Evolutionary conservation across 2,888 invertebrate species (phyloP), one percentile per base, ranked within the genome.

Genomic region (Altica lythri): DNA sequence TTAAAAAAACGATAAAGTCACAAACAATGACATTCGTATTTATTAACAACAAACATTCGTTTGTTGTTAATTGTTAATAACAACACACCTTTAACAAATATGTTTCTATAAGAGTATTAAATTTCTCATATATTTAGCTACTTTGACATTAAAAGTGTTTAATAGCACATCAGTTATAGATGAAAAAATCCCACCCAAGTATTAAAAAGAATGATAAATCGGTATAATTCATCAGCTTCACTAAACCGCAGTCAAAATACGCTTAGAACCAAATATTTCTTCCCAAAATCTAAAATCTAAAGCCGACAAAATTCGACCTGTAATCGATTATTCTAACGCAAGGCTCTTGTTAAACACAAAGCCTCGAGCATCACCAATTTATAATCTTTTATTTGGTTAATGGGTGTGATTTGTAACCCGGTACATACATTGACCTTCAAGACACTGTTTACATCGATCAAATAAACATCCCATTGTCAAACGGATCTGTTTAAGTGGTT

Each of bases 351-450:
- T 43, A 38, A 42, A 51, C 62, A 64, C 63, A 66, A 64, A 49
- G 59, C 59, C 47, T 62, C 62, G 64, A 75, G 74, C 71, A 73
- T 72, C 68, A 62, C 69, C 74, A 71, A 76, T 76, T 75, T 76
- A 75, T 76, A 68, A 72, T 69, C 75, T 72, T 74, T 74, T 74
- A 74, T 74, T 71, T 53, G 66, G 68, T 67, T 40, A 72, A 73
- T 68, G 72, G 70, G 70, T 69, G 66, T 73, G 68, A 75, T 75
- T 74, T 74, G 73, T 75, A 69, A 71, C 65, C 66, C 66, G 59
- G 37, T 46, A 35, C 54, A 67, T 67, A 63, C 66, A 59, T 66
- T 63, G 68, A 64, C 68, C 68, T 66, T 67, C 61, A 30, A 53
- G 45, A 63, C 56, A 60, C 60, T 67, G 68, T 68, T 68, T 68